A percentile compares a stretch with the other conserved stretches of the same genome.
Evolutionary conservation across 2,888 invertebrate species (phyloP).

Genomic region (Mythimna vitellina): DNA sequence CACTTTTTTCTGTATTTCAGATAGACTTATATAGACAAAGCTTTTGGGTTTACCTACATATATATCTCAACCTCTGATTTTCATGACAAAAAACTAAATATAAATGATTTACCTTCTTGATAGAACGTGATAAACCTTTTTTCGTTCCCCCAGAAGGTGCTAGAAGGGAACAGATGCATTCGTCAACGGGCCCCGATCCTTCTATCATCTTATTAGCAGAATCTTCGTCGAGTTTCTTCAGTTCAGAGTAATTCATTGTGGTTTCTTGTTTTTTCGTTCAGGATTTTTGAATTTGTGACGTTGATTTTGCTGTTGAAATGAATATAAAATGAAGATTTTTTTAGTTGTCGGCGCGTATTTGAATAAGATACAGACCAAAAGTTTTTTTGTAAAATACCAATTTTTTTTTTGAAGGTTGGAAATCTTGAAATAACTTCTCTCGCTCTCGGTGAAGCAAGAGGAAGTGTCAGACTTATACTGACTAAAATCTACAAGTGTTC

Average conservation of each 20-base stretch:
- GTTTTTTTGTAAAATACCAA: too few relatives aligned
- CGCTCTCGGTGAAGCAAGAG: too few relatives aligned
- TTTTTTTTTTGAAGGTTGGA: too few relatives aligned
- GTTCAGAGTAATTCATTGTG: slow-evolving; percentile 69
- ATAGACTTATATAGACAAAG: too few relatives aligned
- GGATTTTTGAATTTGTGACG: not conserved
- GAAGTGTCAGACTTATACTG: too few relatives aligned
- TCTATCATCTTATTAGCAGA: slow-evolving; percentile 70
- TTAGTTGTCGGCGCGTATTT: not conserved
- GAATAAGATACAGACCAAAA: not conserved
- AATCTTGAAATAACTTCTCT: too few relatives aligned
- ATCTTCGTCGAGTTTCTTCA: slow-evolving; percentile 75
- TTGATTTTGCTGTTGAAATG: not conserved
- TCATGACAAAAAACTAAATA: too few relatives aligned
- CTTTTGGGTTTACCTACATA: too few relatives aligned
- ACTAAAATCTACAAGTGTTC: too few relatives aligned
- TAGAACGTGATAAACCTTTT: slow-evolving; percentile 67
- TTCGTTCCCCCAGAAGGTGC: slow-evolving; percentile 62
- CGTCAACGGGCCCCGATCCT: slow-evolving; percentile 72
- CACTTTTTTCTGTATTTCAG: too few relatives aligned
- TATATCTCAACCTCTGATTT: too few relatives aligned
- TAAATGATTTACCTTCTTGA: slow-evolving; percentile 63
- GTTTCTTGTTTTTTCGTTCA: not conserved
- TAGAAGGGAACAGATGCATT: slow-evolving; percentile 75
- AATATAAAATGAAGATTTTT: not conserved